Evolutionary conservation across 2,888 invertebrate genomes (phyloP).

Genomic region (Cephus pygmeus): DNA sequence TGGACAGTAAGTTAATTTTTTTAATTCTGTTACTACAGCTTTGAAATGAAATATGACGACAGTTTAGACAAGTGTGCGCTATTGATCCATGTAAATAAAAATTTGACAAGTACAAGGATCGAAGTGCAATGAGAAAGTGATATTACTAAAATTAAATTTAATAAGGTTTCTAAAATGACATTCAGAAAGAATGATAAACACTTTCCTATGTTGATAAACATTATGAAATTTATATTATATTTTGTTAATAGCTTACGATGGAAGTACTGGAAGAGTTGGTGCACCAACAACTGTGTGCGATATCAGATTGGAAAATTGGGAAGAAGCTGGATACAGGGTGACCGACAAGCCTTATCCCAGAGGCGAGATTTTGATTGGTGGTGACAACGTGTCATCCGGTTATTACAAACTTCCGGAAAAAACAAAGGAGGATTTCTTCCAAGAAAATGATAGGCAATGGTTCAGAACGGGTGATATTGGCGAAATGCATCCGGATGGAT

Average conservation of each 20-base stretch:
- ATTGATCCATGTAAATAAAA: neutral
- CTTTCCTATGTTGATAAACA: no score
- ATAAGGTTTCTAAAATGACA: no score
- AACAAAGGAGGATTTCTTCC: constrained; percentile 90
- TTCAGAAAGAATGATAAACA: no score
- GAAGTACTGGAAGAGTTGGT: constrained; percentile 86
- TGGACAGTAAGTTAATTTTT: constrained; percentile 73
- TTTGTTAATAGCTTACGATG: constrained; percentile 67
- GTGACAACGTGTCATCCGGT: constrained; percentile 91
- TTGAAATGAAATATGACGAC: neutral
- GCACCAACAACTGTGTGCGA: constrained; percentile 87
- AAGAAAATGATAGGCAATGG: constrained; percentile 85
- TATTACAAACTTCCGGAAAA: constrained; percentile 93
- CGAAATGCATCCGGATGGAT: constrained; percentile 93
- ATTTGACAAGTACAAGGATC: neutral
- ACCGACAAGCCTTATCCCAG: constrained; percentile 88
- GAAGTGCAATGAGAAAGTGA: no score
- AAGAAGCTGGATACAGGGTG: constrained; percentile 90
- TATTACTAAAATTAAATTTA: no score
- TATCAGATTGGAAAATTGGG: constrained; percentile 90
- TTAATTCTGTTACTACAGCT: neutral
- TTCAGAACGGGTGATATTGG: constrained; percentile 98
- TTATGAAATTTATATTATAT: neutral
- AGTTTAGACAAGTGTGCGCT: neutral
- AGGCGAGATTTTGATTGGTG: constrained; percentile 87